Evolutionary conservation across 1,140 invertebrate species (phyloP).

Genomic region (Drosophila lacertosa): DNA sequence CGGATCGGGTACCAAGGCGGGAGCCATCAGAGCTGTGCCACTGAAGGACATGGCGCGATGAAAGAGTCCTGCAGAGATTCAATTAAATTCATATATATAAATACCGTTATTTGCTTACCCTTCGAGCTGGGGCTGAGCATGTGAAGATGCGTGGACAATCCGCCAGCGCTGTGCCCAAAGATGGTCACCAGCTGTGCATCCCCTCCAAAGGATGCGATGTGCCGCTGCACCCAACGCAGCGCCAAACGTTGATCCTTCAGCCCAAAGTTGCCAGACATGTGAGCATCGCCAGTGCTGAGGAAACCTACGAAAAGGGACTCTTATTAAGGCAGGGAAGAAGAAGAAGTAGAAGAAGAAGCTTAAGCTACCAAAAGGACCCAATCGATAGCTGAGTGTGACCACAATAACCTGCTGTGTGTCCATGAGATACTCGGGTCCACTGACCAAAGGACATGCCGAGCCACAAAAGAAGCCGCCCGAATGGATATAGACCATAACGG

Average conservation of each 20-base stretch:
- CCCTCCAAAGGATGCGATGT: slow-evolving; percentile 87
- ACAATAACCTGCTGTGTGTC: slow-evolving; percentile 85
- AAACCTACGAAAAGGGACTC: slow-evolving; percentile 50
- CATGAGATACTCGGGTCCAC: slow-evolving; percentile 84
- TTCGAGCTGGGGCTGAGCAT: slow-evolving; percentile 55
- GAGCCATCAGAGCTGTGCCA: slow-evolving; percentile 85
- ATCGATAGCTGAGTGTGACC: slow-evolving; percentile 85
- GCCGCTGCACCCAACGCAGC: slow-evolving; percentile 65
- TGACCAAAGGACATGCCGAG: slow-evolving; percentile 57
- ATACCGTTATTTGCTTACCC: too few species aligned
- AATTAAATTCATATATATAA: too few species aligned
- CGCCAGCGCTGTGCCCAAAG: slow-evolving; percentile 90
- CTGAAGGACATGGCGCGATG: slow-evolving; percentile 85
- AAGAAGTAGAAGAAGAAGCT: too few species aligned
- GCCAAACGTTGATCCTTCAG: slow-evolving; percentile 78
- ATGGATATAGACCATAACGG: slow-evolving; percentile 87
- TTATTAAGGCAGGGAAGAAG: background rate
- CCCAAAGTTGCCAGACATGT: slow-evolving; percentile 85
- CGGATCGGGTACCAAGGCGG: slow-evolving; percentile 84
- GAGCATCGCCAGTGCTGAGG: slow-evolving; percentile 74
- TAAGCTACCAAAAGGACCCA: slow-evolving; percentile 84
- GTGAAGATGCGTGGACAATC: slow-evolving; percentile 84
- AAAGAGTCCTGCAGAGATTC: slow-evolving; percentile 79
- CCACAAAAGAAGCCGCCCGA: slow-evolving; percentile 85
- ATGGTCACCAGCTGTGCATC: slow-evolving; percentile 89